Evolutionary conservation across 2,113 vertebrate species (phyloP), one percentile per base, ranked within the genome.

Genomic region (Gorsachius goisagi): DNA sequence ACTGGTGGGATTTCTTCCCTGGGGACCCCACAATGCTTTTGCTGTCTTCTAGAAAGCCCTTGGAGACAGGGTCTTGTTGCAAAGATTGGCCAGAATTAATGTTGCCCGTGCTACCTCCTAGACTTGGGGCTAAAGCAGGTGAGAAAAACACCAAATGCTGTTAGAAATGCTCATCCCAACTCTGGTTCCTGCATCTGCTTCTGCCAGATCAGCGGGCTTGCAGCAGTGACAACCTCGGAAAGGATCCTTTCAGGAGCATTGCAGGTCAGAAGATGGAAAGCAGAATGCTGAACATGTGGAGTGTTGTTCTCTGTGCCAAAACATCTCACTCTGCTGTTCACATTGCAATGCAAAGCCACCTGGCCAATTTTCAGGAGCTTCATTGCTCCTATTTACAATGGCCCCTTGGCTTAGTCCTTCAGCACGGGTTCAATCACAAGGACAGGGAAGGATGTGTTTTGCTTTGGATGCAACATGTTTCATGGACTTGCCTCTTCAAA

Each of bases 201-300:
- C 73, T 73, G 13, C 20, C 55, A 30, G 35, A 59, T 22, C 56
- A 75, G 28, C n/a, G 74, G 72, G 33, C 45, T 18, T 73, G 35
- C n/a, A 71, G 33, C 24, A 62, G 44, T 0, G 0, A 12, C 45
- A 69, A 37, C 52, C 37, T 67, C 0, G 0, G 49, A 47, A 75
- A 82, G 15, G 71, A 28, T 82, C 16, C 22, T 72, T 50, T 9
- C 44, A 68, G 49, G 44, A 78, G 9, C 7, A 4, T 32, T 76
- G 37, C 41, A 17, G 6, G 23, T 41, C 10, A 12, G 26, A 56
- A 72, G 44, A 26, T 37, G 30, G 44, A 55, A 68, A 73, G 10
- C 13, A 55, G 75, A 58, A 32, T 0, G 0, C 11, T 78, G 32
- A 67, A 32, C 11, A 1, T 1, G 8, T 44, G 33, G 15, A 59